Percentiles rank a stretch among this genome's conserved stretches.
Conservation (phyloP, 2,888 invertebrate species). For the Noctua janthina region DNA sequence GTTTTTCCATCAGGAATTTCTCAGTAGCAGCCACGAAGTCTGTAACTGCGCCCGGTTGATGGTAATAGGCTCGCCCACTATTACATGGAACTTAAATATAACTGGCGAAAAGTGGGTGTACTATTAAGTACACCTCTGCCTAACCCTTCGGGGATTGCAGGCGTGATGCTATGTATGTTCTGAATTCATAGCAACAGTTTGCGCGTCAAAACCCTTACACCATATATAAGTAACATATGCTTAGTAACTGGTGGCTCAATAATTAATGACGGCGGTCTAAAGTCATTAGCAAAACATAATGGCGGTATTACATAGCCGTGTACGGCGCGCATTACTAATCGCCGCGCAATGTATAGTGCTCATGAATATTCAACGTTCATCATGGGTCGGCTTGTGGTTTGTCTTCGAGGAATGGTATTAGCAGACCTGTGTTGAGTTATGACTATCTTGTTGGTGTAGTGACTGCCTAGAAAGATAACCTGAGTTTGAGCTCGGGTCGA, state of each 20-base stretch:
- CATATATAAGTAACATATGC: constrained; percentile 36
- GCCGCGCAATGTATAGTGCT: constrained; percentile 43
- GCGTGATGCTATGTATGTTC: not conserved
- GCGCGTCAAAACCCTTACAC: constrained; percentile 4
- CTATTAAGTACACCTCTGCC: no score
- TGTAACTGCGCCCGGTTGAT: no score
- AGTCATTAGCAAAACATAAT: constrained; percentile 73
- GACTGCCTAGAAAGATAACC: not conserved
- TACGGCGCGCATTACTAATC: constrained; percentile 66
- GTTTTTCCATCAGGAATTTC: no score
- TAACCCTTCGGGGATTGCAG: no score
- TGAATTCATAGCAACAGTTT: not conserved
- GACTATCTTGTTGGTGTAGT: not conserved
- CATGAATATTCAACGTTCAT: constrained; percentile 53
- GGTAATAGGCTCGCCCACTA: no score
- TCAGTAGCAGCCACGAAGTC: no score
- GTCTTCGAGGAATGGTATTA: constrained; percentile 20
- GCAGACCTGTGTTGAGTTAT: not conserved
- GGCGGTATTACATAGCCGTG: constrained; percentile 64
- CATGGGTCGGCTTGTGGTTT: constrained; percentile 8
- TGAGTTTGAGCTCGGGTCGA: not conserved
- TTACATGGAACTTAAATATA: no score
- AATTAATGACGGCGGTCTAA: constrained; percentile 63
- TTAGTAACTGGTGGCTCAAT: constrained; percentile 59
- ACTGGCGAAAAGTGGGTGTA: no score